These are phyloP conservation scores for Actias luna DNA, from an alignment of 2,888 invertebrate species.

Conservation along the genomic window DNA sequence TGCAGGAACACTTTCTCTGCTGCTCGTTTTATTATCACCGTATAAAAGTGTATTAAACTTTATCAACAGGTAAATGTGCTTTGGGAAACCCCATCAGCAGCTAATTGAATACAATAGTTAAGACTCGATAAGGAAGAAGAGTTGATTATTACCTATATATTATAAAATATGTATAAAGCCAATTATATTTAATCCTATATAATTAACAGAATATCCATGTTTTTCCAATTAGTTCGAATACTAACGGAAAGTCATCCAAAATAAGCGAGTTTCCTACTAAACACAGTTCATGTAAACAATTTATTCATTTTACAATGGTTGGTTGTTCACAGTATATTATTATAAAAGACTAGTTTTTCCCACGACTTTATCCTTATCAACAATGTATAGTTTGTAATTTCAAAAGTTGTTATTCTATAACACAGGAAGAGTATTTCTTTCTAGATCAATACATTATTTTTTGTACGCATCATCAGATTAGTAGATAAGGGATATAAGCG, in stretches of 20 bases:
- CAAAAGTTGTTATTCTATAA: too few relatives aligned
- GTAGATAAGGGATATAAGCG: too few relatives aligned
- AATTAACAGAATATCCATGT: background rate
- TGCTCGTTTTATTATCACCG: background rate
- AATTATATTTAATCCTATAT: too few relatives aligned
- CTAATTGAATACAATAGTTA: background rate
- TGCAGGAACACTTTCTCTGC: background rate
- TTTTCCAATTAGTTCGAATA: background rate
- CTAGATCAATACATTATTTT: too few relatives aligned
- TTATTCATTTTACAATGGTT: too few relatives aligned
- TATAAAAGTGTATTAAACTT: background rate
- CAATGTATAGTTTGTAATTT: too few relatives aligned
- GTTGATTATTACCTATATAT: background rate
- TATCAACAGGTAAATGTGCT: background rate
- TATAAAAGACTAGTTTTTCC: too few relatives aligned
- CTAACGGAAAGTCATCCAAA: background rate
- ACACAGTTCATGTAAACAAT: background rate
- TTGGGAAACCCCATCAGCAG: background rate
- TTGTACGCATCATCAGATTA: too few relatives aligned
- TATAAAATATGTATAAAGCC: too few relatives aligned
- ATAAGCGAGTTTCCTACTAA: background rate
- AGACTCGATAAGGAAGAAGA: background rate
- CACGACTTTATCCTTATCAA: too few relatives aligned
- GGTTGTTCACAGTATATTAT: too few relatives aligned
- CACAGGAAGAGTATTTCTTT: too few relatives aligned